phyloP scores from a whole-genome alignment of 2,797 vertebrate species.

The Brotula barbata region DNA sequence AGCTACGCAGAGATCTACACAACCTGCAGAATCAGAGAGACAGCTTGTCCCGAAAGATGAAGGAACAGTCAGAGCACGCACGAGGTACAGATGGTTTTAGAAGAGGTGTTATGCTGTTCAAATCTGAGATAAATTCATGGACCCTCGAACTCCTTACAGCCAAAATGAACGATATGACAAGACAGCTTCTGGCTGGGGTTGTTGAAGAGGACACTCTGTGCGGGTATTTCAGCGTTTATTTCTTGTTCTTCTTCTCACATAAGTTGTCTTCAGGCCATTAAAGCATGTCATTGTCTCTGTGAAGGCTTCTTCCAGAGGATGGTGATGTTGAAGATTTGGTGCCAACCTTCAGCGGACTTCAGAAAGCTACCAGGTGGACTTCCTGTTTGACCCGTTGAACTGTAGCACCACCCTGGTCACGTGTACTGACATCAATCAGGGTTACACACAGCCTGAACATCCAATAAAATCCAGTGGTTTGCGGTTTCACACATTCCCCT shows the following conservation, averaged over 20 bases:
- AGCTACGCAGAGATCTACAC: slow-evolving; percentile 89
- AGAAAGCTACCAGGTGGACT: slow-evolving; percentile 88
- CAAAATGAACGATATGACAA: slow-evolving; percentile 86
- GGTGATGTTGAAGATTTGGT: slow-evolving; percentile 87
- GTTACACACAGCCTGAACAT: neutral
- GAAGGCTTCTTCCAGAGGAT: slow-evolving; percentile 83
- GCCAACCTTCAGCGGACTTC: slow-evolving; percentile 86
- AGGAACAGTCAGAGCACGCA: slow-evolving; percentile 85
- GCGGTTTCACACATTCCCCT: neutral
- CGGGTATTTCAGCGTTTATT: slow-evolving; percentile 76
- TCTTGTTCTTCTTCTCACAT: neutral
- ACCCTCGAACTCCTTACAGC: slow-evolving; percentile 70
- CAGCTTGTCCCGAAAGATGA: slow-evolving; percentile 83
- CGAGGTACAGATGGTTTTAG: no score
- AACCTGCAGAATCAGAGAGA: slow-evolving; percentile 85
- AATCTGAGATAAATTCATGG: neutral
- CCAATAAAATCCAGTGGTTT: neutral
- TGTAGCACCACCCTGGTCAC: neutral
- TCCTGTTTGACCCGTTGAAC: neutral
- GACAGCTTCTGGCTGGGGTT: slow-evolving; percentile 85
- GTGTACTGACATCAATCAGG: neutral
- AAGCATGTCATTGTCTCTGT: slow-evolving; percentile 25
- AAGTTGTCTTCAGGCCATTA: neutral
- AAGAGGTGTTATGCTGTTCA: no score
- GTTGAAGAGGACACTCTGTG: slow-evolving; percentile 84